Base-by-base conservation (phyloP, 2,113 vertebrate genomes). In the Bettongia penicillata region DNA sequence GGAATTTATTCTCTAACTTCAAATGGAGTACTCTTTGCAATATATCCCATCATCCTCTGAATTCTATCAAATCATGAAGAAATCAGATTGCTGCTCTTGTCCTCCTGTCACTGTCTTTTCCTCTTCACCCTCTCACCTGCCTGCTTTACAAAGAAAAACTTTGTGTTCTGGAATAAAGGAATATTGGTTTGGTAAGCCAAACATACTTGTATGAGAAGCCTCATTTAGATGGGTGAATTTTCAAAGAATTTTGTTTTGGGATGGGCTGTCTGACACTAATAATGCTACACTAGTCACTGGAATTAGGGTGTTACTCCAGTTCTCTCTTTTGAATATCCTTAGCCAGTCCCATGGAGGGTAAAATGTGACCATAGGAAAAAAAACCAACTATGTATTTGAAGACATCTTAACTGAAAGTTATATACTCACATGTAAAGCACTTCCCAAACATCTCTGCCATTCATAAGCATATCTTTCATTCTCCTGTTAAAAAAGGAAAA, bases 381-480 rank as follows among this genome's bases (percentile, higher is more conserved):
- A 89, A 48, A 48, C n/a, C n/a, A n/a, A 28, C 7, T 48, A 0
- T 1, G 3, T 0, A 28, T 0, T 0, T 10, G 52, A 47, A 48
- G 77, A 31, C 37, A 51, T 25, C 16, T 31, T 0, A 0, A 77
- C 37, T 77, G 19, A 0, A 57, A 31, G 37, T 23, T 48, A 53
- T 10, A 93, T 95, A 98, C 98, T 98, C 98, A 99, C 99, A 98
- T 99, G 99, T 55, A 99, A 98, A 89, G 99, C 99, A 37, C 99
- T 99, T 98, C 99, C 99, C 98, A 99, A 98, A 98, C 99, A 99
- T 51, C 99, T 98, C 94, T 99, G 99, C 99, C 99, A 99, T 97
- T 99, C 99, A 3, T 99, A 99, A 0, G 99, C 99, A 0, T 99
- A 99, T 51, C 99, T 99, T 98, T 99, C 99, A 0, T 99, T 99